Base-by-base conservation (phyloP, 1,140 invertebrate genomes). In the Drosophila sp. region DNA sequence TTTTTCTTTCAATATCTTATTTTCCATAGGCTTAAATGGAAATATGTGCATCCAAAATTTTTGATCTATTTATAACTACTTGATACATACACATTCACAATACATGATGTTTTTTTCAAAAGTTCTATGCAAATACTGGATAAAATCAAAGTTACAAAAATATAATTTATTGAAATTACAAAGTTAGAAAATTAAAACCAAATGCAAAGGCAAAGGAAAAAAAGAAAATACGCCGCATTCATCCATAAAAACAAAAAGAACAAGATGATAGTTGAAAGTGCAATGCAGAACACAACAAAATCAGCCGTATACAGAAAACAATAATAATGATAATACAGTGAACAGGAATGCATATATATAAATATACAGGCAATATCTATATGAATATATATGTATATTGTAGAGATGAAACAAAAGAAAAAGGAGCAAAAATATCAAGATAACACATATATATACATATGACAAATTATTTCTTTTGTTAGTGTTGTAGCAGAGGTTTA, bases 201-300 rank as follows among this genome's bases (percentile, higher is more conserved):
- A 62, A 5, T 4, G 27, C 27, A 7, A 45, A 48, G 38, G 21
- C 40, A 9, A 29, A 58, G 51, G 65, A 41, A 65, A 48, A 65
- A 69, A 61, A 63, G 72, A 76, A 82, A 71, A 77, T 36, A 70
- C 62, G 83, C 83, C 83, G 89, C 83, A 87, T 89, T 87, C 83
- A 87, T 87, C 83, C 83, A 87, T 87, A 89, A 80, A 56, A 69
- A 63, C 50, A 70, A 81, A 9, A 61, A 62, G 27, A 62, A 53
- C 36, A 65, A 62, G 56, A 50, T 14, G 34, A 62, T 45, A 61
- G 61, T 54, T 61, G 11, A 74, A 50, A 67, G 43, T 57, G 36
- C 59, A 65, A 69, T 32, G 32, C 59, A 62, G 27, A 57, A 43
- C 7, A 65, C 45, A 43, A 76, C 5, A 56, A 46, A 62, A n/a